Conservation (phyloP, 92 coral and sea anemone genomes). For the Palythoa grandis region DNA sequence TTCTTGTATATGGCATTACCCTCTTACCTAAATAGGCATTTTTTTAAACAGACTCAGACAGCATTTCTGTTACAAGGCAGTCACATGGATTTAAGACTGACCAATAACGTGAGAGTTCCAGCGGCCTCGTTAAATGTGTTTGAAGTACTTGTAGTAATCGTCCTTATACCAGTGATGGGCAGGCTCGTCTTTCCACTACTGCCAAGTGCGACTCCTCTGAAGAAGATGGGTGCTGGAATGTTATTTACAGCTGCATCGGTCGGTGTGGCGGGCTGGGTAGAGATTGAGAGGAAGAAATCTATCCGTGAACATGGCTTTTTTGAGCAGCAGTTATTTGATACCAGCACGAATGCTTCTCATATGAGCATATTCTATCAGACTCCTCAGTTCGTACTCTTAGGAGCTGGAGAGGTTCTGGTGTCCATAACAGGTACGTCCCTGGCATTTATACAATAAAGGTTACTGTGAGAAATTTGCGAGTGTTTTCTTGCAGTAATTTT, state of each 20-base stretch:
- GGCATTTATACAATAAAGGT: not conserved
- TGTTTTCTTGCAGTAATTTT: too few species aligned
- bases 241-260: constrained; percentile 81
- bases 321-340: constrained; percentile 52
- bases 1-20: not conserved
- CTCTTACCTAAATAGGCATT: not conserved
- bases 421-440: constrained; percentile 68
- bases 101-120: constrained; percentile 50
- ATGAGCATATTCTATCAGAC: constrained; percentile 78
- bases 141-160: constrained; percentile 57
- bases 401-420: constrained; percentile 76
- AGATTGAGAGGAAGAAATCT: constrained; percentile 62
- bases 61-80: constrained; percentile 82
- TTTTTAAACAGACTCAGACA: constrained; percentile 72
- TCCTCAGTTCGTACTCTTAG: constrained; percentile 80
- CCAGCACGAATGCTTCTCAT: constrained; percentile 54
- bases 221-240: constrained; percentile 91
- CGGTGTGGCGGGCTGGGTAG: constrained; percentile 82
- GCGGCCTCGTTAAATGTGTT: constrained; percentile 73
- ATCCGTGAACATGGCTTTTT: constrained; percentile 46
- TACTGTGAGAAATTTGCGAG: too few species aligned
- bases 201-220: constrained; percentile 72
- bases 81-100: constrained; percentile 67
- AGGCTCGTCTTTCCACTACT: constrained; percentile 82
- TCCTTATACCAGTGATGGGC: constrained; percentile 88